Evolutionary conservation across 1,140 invertebrate genomes (phyloP).

Genomic region (Paralvinella palmiformis): DNA sequence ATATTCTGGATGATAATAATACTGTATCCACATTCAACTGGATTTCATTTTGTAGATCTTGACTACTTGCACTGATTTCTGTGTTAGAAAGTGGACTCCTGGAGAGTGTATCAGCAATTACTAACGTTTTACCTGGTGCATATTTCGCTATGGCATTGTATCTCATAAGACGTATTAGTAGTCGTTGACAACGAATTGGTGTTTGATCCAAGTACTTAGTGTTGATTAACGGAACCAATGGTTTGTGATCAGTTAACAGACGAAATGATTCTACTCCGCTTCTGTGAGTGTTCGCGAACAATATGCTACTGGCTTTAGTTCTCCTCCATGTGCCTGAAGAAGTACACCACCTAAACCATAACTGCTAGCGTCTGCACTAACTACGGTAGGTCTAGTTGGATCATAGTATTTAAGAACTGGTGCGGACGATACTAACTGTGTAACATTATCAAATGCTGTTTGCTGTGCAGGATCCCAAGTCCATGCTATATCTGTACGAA

Average conservation of each 20-base stretch:
- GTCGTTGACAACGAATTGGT: conserved; percentile 48
- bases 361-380: conserved; percentile 23
- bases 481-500: conserved; percentile 15
- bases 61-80: not conserved
- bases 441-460: not conserved
- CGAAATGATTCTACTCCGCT: conserved; percentile 44
- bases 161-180: not conserved
- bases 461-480: conserved; percentile 16
- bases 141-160: not conserved
- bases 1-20: too few species aligned
- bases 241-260: conserved; percentile 40
- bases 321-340: conserved; percentile 20
- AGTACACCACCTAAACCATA: conserved; percentile 26
- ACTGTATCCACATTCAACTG: too few species aligned
- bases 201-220: conserved; percentile 41
- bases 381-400: conserved; percentile 11
- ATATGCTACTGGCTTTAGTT: conserved; percentile 38
- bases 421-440: not conserved
- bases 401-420: conserved; percentile 11
- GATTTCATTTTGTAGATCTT: not conserved
- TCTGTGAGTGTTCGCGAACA: conserved; percentile 47
- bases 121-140: conserved; percentile 4
- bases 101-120: conserved; percentile 2
- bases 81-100: not conserved
- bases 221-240: conserved; percentile 25